Base-by-base conservation (phyloP, 2,888 invertebrate species). In the Hypomecis atomaria region DNA sequence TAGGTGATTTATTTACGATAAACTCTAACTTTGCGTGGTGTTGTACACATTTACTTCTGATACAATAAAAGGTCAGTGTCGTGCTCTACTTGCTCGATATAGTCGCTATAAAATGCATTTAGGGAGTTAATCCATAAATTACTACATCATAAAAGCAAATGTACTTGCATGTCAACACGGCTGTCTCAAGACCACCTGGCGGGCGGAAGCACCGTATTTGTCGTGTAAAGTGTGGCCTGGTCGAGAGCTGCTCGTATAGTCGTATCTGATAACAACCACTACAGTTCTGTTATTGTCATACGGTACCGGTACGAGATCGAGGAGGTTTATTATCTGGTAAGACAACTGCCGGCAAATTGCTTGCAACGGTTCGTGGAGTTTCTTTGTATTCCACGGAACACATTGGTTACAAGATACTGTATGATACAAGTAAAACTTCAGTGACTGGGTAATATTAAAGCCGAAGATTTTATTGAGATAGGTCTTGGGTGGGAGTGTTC, bases 161-260 rank as follows among this genome's bases (percentile, higher is more conserved):
- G 23, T 3, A 23, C 23, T 23, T 23, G 23, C 23, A 23, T 23
- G 23, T 23, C 23, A 23, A 23, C 23, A 23, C 23, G 23, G 23
- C 23, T 23, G 23, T 23, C 23, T 6, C 2, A 11, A 42, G 60
- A 55, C 54, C 60, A 54, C 61, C 55, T 49, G 54, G 34, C 49
- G 6, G 43, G 55, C 61, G 55, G 61, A 55, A 61, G 55, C 37
- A 0, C 33, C 50, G 9, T 50, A 62, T 59, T 59, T 59, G 59
- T 59, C 44, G 38, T 23, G 23, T 23, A 10, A 7, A 37, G 55
- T 37, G 23, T 23, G 23, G 23, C 23, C 23, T 3, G 23, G 23
- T 3, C 3, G 23, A 23, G 23, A 2, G 23, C 23, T n/a, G n/a
- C n/a, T n/a, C n/a, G n/a, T n/a, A n/a, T n/a, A n/a, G n/a, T 23